Evolutionary conservation across 2,797 vertebrate species (phyloP).

Genomic region (Dicrostonyx torquatus): DNA sequence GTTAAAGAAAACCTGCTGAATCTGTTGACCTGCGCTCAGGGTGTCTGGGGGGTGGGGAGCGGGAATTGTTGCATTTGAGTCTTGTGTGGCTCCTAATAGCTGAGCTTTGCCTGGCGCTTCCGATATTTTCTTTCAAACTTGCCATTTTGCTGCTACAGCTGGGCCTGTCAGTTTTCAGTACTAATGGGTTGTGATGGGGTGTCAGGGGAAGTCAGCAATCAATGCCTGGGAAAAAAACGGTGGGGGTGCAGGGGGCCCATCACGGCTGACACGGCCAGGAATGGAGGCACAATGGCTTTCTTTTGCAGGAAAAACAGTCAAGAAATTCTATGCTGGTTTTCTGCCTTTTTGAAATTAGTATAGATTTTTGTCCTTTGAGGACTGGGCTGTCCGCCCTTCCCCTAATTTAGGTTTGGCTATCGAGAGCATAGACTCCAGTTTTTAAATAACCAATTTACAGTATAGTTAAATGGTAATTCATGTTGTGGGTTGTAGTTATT

Average conservation of each 20-base stretch:
- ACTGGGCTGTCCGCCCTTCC: constrained; percentile 68
- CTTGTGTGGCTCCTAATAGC: constrained; percentile 70
- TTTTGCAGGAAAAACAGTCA: constrained; percentile 83
- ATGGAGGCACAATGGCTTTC: constrained; percentile 83
- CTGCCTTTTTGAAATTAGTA: constrained; percentile 84
- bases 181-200: constrained; percentile 89
- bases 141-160: constrained; percentile 87
- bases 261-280: constrained; percentile 84
- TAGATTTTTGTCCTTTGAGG: constrained; percentile 81
- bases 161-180: constrained; percentile 88
- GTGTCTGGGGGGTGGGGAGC: constrained; percentile 31
- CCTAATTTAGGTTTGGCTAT: constrained; percentile 53
- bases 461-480: constrained; percentile 54
- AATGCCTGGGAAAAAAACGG: constrained; percentile 79
- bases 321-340: constrained; percentile 81
- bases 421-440: background rate
- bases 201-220: constrained; percentile 90
- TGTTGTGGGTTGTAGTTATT: constrained; percentile 49
- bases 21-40: constrained; percentile 75
- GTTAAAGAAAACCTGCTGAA: constrained; percentile 74
- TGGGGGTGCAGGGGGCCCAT: constrained; percentile 66
- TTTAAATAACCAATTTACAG: constrained; percentile 60
- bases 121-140: constrained; percentile 85
- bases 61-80: constrained; percentile 1
- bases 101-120: constrained; percentile 74